phyloP scores from a whole-genome alignment of 2,797 vertebrate genomes.

The Babyrousa celebensis region DNA sequence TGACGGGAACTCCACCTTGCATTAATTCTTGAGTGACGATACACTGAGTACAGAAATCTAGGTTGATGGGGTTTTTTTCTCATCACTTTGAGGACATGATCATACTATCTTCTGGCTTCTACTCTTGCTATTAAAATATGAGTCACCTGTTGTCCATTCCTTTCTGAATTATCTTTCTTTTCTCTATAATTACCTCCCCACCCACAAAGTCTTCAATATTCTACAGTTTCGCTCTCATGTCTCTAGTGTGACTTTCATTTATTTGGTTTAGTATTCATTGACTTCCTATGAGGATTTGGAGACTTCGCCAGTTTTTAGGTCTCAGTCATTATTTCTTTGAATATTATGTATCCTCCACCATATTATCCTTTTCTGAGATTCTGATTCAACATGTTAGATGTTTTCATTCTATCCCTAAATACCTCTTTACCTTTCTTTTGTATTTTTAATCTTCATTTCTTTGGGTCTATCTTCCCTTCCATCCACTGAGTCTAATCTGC shows the following conservation, averaged over 20 bases:
- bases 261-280: background rate
- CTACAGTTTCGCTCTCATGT: background rate
- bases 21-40: background rate
- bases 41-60: background rate
- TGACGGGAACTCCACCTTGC: background rate
- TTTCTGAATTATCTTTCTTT: background rate
- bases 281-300: background rate
- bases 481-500: background rate
- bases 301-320: background rate
- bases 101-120: background rate
- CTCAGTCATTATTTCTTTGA: background rate
- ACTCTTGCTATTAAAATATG: conserved; percentile 22
- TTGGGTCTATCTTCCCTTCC: background rate
- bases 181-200: background rate
- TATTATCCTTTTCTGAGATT: background rate
- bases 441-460: background rate
- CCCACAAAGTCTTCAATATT: background rate
- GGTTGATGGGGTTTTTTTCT: background rate
- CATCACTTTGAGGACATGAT: background rate
- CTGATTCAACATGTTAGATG: background rate
- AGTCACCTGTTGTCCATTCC: background rate
- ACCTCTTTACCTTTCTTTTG: background rate
- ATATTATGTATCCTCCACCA: background rate
- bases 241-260: background rate
- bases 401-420: background rate